A percentile compares a stretch with the other conserved stretches of the same genome.
These are phyloP conservation scores for Microplitis demolitor DNA, from an alignment of 1,140 invertebrate species.

Conservation along the genomic window DNA sequence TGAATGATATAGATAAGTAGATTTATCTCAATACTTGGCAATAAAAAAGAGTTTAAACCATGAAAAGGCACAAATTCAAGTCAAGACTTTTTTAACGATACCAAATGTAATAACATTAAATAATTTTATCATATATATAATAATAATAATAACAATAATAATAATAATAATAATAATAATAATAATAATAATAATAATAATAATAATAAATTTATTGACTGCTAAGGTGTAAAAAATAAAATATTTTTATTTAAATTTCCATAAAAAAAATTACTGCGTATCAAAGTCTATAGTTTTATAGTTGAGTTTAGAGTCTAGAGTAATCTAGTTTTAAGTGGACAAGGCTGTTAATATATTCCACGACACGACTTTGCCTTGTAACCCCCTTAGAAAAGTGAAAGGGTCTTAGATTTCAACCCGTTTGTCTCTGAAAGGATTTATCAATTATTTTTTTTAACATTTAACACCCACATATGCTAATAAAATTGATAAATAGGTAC, in stretches of 20 bases:
- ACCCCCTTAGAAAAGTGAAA: constrained; percentile 46
- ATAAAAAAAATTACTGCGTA: neutral
- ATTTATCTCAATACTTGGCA: too few relatives aligned
- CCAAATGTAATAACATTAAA: too few relatives aligned
- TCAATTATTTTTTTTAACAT: constrained; percentile 17
- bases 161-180: too few relatives aligned
- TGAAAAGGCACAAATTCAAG: too few relatives aligned
- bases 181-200: too few relatives aligned
- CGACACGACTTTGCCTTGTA: constrained; percentile 45
- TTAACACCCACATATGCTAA: constrained; percentile 3
- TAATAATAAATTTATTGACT: too few relatives aligned
- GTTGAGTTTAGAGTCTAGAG: neutral
- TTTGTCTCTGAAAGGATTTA: constrained; percentile 28
- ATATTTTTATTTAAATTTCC: neutral
- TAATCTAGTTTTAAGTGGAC: neutral
- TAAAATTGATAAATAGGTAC: neutral
- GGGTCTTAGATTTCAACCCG: constrained; percentile 41
- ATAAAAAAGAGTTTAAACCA: too few relatives aligned
- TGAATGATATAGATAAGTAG: too few relatives aligned
- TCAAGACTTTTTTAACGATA: too few relatives aligned
- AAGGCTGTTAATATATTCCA: constrained; percentile 23
- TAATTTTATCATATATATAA: too few relatives aligned
- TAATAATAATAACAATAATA: too few relatives aligned
- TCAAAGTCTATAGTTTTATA: neutral
- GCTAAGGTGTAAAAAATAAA: neutral